Evolutionary conservation across 2,888 invertebrate species (phyloP).

Genomic region (Macroteleia sp.): DNA sequence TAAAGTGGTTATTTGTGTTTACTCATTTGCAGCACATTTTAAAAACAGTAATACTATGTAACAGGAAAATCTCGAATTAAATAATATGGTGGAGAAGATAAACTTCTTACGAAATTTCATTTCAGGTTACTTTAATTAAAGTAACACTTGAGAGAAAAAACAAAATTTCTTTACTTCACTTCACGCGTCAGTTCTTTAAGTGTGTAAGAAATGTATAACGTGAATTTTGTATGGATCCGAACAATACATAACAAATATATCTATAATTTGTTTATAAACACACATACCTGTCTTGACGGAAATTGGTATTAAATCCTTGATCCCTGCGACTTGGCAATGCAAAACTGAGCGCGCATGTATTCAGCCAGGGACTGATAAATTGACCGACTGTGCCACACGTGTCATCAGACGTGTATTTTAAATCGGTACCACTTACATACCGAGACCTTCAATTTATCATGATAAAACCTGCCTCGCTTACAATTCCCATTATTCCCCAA

Average conservation of each 20-base stretch:
- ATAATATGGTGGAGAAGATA: background rate
- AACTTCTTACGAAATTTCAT: conserved; percentile 9
- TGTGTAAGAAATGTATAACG: too few species aligned
- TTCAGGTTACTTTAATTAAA: conserved; percentile 1
- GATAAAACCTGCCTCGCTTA: conserved; percentile 1
- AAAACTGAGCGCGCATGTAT: conserved; percentile 1
- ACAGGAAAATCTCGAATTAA: background rate
- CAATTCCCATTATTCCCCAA: background rate
- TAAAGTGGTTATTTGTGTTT: conserved; percentile 3
- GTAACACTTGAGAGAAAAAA: background rate
- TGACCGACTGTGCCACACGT: conserved; percentile 9
- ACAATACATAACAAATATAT: too few species aligned
- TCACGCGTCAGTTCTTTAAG: too few species aligned
- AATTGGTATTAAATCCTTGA: conserved; percentile 1
- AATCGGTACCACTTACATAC: conserved; percentile 10
- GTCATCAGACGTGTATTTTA: conserved; percentile 2
- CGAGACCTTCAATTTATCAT: conserved; percentile 15
- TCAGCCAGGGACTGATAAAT: conserved; percentile 5
- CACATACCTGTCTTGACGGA: background rate
- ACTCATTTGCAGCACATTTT: conserved; percentile 5
- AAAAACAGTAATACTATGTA: conserved; percentile 7
- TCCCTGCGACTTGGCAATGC: background rate
- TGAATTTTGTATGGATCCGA: too few species aligned
- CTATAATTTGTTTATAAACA: background rate
- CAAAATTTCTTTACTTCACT: background rate